These are phyloP conservation scores for Xiphophorus hellerii DNA, from an alignment of 2,113 vertebrate species.

Conservation along the genomic window DNA sequence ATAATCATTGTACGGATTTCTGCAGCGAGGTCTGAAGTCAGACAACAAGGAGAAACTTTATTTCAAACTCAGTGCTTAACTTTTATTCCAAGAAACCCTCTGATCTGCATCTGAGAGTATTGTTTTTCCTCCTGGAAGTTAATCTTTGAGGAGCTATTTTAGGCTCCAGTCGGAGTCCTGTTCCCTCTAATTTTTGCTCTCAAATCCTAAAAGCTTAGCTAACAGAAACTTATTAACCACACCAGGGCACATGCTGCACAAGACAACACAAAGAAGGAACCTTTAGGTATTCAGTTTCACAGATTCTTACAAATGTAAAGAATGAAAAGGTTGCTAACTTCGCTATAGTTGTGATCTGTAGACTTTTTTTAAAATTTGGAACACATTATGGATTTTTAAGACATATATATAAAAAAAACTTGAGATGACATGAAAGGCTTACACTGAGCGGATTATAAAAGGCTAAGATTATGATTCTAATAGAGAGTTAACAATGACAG, in stretches of 20 bases:
- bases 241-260: conserved; percentile 48
- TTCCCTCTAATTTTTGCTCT: conserved; percentile 48
- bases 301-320: conserved; percentile 30
- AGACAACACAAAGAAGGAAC: background rate
- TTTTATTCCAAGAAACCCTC: background rate
- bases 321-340: conserved; percentile 22
- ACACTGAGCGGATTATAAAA: background rate
- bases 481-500: background rate
- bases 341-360: no score
- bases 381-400: background rate
- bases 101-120: conserved; percentile 13
- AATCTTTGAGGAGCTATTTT: conserved; percentile 41
- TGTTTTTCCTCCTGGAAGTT: conserved; percentile 22
- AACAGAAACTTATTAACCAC: conserved; percentile 55
- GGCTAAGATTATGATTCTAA: background rate
- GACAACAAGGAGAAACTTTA: conserved; percentile 1
- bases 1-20: conserved; percentile 29
- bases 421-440: background rate
- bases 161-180: conserved; percentile 13
- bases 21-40: conserved; percentile 7
- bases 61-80: background rate
- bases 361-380: no score
- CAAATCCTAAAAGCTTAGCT: conserved; percentile 52
- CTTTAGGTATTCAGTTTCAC: conserved; percentile 23
- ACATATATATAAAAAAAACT: background rate